These are phyloP conservation scores for Platyscapa corneri DNA, from an alignment of 1,140 invertebrate species.

Conservation along the genomic window DNA sequence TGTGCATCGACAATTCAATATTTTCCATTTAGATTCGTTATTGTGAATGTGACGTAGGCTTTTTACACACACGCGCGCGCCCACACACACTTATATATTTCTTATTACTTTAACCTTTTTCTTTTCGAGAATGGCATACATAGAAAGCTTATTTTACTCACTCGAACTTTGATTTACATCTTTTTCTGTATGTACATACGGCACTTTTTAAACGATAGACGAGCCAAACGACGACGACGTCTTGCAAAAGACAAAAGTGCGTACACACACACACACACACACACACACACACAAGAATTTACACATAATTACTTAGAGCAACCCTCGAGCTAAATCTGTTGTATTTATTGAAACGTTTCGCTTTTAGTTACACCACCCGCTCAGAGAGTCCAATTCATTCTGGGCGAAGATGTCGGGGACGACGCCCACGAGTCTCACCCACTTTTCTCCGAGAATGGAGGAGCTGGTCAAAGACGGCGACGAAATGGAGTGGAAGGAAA, in stretches of 20 bases:
- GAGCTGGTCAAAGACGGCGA: slow-evolving; percentile 91
- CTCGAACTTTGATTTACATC: neutral
- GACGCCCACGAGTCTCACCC: slow-evolving; percentile 88
- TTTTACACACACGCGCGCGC: no score
- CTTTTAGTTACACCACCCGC: slow-evolving; percentile 86
- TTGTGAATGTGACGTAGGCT: neutral
- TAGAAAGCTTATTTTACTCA: slow-evolving; percentile 2
- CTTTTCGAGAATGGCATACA: neutral
- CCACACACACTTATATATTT: no score
- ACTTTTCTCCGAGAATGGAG: slow-evolving; percentile 96
- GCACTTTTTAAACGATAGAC: slow-evolving; percentile 1
- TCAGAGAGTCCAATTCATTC: slow-evolving; percentile 95
- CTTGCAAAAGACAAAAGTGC: neutral
- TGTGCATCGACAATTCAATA: neutral
- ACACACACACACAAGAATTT: neutral
- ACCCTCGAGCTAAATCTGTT: no score
- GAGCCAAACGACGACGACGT: neutral
- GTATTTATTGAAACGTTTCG: no score
- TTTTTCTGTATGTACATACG: neutral
- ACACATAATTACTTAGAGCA: neutral
- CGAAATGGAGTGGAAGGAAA: slow-evolving; percentile 96
- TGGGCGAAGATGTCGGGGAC: slow-evolving; percentile 94
- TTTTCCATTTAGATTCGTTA: neutral
- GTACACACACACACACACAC: no score
- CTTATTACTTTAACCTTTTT: neutral